A percentile compares a stretch with the other conserved stretches of the same genome.
phyloP scores from a whole-genome alignment of 2,888 invertebrate species.

The Gastrophysa polygoni region DNA sequence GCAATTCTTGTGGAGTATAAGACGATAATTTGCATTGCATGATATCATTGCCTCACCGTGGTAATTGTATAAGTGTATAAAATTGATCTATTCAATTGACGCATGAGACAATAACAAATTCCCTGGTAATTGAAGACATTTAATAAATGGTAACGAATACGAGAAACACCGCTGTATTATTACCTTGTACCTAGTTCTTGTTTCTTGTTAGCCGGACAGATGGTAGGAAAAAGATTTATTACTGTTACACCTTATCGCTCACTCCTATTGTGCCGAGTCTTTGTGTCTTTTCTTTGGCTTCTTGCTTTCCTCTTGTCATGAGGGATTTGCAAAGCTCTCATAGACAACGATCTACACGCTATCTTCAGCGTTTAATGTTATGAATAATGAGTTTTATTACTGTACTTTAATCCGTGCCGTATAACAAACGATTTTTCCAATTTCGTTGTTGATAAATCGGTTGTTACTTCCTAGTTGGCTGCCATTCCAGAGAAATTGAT shows the following conservation, averaged over 20 bases:
- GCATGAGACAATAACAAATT: slow-evolving; percentile 7
- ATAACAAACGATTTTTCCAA: background rate
- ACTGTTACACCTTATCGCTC: slow-evolving; percentile 28
- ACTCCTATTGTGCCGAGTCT: slow-evolving; percentile 21
- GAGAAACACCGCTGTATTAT: slow-evolving; percentile 25
- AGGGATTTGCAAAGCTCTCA: slow-evolving; percentile 1
- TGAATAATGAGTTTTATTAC: slow-evolving; percentile 17
- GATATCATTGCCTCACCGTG: too few relatives aligned
- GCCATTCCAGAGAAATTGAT: background rate
- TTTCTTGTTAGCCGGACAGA: slow-evolving; percentile 34
- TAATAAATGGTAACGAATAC: slow-evolving; percentile 21
- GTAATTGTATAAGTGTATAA: background rate
- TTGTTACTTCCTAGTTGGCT: slow-evolving; percentile 6
- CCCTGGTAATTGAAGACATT: slow-evolving; percentile 10
- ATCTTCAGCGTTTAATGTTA: slow-evolving; percentile 14
- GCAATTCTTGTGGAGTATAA: too few relatives aligned
- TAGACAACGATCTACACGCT: slow-evolving; percentile 16
- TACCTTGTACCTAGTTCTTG: slow-evolving; percentile 25
- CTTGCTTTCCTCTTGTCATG: slow-evolving; percentile 11
- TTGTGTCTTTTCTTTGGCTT: slow-evolving; percentile 16
- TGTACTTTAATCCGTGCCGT: slow-evolving; percentile 17
- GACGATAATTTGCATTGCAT: too few relatives aligned
- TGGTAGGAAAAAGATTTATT: slow-evolving; percentile 32
- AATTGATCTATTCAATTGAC: background rate
- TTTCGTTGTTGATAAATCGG: slow-evolving; percentile 12